These are phyloP conservation scores for Arnoldichthys spilopterus DNA, from an alignment of 2,797 vertebrate species.

Conservation along the genomic window DNA sequence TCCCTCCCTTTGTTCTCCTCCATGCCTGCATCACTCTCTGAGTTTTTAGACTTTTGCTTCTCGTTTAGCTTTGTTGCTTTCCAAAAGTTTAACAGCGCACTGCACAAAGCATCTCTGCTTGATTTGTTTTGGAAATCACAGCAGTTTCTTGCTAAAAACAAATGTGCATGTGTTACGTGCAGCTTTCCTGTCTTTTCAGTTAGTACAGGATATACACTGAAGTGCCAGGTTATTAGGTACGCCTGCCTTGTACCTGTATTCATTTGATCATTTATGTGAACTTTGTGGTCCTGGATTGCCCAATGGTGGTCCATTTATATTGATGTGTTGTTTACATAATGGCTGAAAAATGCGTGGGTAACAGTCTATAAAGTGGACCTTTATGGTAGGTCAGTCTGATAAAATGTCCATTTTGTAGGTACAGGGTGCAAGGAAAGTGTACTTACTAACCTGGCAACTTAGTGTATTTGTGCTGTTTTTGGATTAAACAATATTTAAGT, in stretches of 20 bases:
- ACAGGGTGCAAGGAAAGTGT: not conserved
- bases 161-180: not conserved
- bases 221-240: not conserved
- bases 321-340: no score
- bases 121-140: constrained; percentile 28
- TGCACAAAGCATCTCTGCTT: constrained; percentile 59
- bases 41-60: constrained; percentile 62
- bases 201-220: not conserved
- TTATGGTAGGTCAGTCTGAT: not conserved
- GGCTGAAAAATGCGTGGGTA: no score
- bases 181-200: not conserved
- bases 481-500: no score
- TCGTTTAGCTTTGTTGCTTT: constrained; percentile 76
- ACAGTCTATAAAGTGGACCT: not conserved
- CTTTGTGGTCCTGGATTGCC: no score
- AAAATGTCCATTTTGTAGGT: not conserved
- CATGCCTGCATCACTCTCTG: constrained; percentile 75
- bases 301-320: no score
- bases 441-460: not conserved
- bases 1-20: constrained; percentile 74
- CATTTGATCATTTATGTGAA: not conserved
- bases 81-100: constrained; percentile 71
- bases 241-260: not conserved
- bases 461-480: not conserved
- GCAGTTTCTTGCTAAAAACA: not conserved